A percentile compares a stretch with the other conserved stretches of the same genome.
phyloP scores from a whole-genome alignment of 2,113 vertebrate genomes.

The Protobothrops flavoviridis region DNA sequence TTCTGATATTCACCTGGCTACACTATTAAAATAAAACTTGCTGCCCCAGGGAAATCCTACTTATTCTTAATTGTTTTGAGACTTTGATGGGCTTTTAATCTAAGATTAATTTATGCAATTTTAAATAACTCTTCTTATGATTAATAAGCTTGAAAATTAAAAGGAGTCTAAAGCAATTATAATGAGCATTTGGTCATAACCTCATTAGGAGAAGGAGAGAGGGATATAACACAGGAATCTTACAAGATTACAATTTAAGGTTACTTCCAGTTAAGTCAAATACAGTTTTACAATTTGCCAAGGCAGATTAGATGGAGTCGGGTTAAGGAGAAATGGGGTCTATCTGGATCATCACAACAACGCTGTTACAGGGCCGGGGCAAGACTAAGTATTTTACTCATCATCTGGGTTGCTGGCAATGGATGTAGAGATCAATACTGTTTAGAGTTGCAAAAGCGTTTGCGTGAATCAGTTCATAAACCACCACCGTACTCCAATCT shows the following conservation, averaged over 20 bases:
- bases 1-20: constrained; percentile 97
- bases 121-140: constrained; percentile 99
- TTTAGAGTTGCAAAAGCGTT: constrained; percentile 12
- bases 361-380: constrained; percentile 67
- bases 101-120: constrained; percentile 99
- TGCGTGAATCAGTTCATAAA: neutral
- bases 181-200: constrained; percentile 97
- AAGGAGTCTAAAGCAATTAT: constrained; percentile 99
- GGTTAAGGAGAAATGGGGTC: constrained; percentile 72
- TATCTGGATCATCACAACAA: constrained; percentile 86
- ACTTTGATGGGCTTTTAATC: constrained; percentile 98
- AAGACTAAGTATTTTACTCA: neutral
- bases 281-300: constrained; percentile 70
- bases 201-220: constrained; percentile 91
- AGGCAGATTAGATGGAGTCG: constrained; percentile 81
- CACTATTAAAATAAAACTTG: constrained; percentile 91
- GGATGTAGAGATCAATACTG: neutral
- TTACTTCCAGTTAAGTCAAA: constrained; percentile 78
- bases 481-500: neutral
- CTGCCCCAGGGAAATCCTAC: constrained; percentile 96
- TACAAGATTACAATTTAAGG: constrained; percentile 81
- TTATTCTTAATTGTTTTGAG: constrained; percentile 99
- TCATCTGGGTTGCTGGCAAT: neutral
- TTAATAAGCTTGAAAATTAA: constrained; percentile 99
- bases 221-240: constrained; percentile 79